phyloP scores from a whole-genome alignment of 64 coral and sea anemone genomes.

The Acropora tenuis region DNA sequence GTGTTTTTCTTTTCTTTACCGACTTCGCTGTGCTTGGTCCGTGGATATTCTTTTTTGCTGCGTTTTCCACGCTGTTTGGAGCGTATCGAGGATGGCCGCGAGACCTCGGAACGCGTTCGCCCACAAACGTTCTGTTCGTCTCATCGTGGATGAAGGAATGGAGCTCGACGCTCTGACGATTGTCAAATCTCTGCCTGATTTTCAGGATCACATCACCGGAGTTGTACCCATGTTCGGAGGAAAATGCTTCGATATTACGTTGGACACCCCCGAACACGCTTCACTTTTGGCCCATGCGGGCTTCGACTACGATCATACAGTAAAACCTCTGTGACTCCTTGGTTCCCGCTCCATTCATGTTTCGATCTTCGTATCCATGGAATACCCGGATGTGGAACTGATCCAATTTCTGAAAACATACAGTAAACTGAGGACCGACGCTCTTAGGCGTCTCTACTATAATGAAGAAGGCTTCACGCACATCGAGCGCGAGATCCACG shows the following conservation, averaged over 20 bases:
- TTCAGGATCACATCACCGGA: not conserved
- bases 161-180: not conserved
- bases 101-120: not conserved
- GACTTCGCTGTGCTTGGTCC: no score
- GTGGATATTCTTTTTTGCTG: no score
- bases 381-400: not conserved
- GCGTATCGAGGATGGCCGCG: not conserved
- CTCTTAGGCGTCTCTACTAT: not conserved
- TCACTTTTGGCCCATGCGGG: not conserved
- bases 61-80: no score
- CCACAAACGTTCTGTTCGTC: not conserved
- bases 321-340: not conserved
- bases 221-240: not conserved
- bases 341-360: not conserved
- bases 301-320: not conserved
- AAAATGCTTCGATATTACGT: not conserved
- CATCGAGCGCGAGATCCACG: not conserved
- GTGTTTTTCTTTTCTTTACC: no score
- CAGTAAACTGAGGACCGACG: not conserved
- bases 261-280: not conserved
- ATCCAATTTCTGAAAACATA: not conserved
- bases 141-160: not conserved
- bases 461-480: not conserved
- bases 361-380: not conserved
- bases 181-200: not conserved